Base-by-base conservation (phyloP, 2,888 invertebrate species). In the Drosophila lutescens region DNA sequence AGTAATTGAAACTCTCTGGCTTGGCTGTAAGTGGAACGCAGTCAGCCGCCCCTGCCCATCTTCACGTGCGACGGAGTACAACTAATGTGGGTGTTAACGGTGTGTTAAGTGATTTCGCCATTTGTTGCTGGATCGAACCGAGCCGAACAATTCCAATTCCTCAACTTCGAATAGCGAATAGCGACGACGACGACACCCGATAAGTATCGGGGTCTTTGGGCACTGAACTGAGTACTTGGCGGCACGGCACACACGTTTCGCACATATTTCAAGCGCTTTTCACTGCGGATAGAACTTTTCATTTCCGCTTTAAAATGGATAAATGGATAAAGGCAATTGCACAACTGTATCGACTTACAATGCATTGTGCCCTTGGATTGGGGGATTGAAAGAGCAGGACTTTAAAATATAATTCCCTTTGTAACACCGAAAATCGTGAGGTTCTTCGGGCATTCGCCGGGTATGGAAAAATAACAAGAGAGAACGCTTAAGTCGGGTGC, bases 41-140 rank as follows among this genome's bases (percentile, higher is more conserved):
- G 72, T 43, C 20, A 7, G 38, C 46, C 66, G 63, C 80, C 78
- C 72, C 80, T 76, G 32, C 76, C 40, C 32, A 23, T 51, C 51
- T 36, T 46, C 58, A 44, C 41, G 85, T 74, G 80, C 87, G 79
- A 30, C 70, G 77, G 80, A 81, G 85, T 88, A 83, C 79, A 78
- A 76, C 82, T 86, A 88, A 86, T 89, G 89, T 90, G 89, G 84
- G 89, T 91, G 91, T 88, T 89, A 89, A 90, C 86, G 83, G 82
- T 78, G 82, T 89, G 86, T 81, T 86, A 86, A 89, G 80, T 88
- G 89, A 88, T 88, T 88, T 82, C 69, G 57, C 72, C 78, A 79
- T 80, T 86, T 81, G 74, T 78, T 56, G 55, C 17, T 47, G 59
- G 67, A 70, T 63, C 62, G 62, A 83, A 84, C 78, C 84, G 78